Evolutionary conservation across 2,888 invertebrate genomes (phyloP).

Genomic region (Rutpela maculata): DNA sequence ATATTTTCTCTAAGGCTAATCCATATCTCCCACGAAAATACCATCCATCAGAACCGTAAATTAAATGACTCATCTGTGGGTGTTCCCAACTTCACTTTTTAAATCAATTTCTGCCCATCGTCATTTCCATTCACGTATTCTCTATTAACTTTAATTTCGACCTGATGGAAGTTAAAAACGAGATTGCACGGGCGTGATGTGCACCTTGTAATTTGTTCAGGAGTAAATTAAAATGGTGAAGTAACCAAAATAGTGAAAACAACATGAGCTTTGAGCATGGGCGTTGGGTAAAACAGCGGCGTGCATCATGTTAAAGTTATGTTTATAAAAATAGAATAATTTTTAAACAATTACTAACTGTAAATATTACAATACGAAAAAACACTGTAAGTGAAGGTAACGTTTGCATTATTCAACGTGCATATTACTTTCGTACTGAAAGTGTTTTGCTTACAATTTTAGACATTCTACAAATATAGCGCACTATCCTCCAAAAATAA

Average conservation of each 20-base stretch:
- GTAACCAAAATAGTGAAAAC: conserved; percentile 60
- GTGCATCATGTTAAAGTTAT: conserved; percentile 51
- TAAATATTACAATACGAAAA: too few relatives aligned
- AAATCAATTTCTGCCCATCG: conserved; percentile 26
- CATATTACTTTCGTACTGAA: too few relatives aligned
- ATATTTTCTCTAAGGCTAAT: not conserved
- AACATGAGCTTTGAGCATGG: conserved; percentile 47
- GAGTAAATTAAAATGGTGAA: conserved; percentile 59
- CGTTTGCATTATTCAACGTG: too few relatives aligned
- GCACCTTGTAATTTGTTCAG: conserved; percentile 56
- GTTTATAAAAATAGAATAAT: too few relatives aligned
- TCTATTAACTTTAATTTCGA: conserved; percentile 60
- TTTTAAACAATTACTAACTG: too few relatives aligned
- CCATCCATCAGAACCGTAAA: conserved; percentile 18
- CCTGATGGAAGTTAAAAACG: conserved; percentile 49
- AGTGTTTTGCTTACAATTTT: too few relatives aligned
- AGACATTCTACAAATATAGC: too few relatives aligned
- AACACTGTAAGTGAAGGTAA: too few relatives aligned
- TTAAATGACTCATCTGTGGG: conserved; percentile 30
- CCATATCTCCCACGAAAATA: conserved; percentile 10
- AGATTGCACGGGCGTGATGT: conserved; percentile 48
- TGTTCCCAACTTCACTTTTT: conserved; percentile 20
- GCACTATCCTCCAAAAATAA: too few relatives aligned
- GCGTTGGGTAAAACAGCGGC: conserved; percentile 64
- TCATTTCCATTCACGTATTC: conserved; percentile 55